A percentile compares a stretch with the other conserved stretches of the same genome.
Evolutionary conservation across 37 sponge, comb jelly and placozoan genomes (phyloP).

Genomic region (Spongilla lacustris): DNA sequence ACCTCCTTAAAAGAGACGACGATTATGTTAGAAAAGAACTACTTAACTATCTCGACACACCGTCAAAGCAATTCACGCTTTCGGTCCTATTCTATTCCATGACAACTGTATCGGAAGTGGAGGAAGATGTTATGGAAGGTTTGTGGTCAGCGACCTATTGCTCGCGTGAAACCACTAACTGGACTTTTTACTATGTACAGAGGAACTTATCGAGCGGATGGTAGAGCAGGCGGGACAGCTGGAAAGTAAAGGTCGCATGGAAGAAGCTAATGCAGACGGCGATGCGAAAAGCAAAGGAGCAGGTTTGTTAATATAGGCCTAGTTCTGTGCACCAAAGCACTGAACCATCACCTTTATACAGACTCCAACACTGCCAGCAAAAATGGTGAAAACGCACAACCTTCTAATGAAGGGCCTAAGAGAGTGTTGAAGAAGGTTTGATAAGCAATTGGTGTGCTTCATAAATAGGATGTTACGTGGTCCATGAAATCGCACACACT

Average conservation of each 20-base stretch:
- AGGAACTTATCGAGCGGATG: constrained; percentile 68
- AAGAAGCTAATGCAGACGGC: background rate
- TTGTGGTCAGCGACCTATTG: background rate
- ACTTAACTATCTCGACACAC: constrained; percentile 49
- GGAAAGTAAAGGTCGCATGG: constrained; percentile 40
- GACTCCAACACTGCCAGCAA: background rate
- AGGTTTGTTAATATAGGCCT: background rate
- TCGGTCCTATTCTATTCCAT: constrained; percentile 71
- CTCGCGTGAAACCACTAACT: background rate
- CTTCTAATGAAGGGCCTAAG: background rate
- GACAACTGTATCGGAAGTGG: constrained; percentile 46
- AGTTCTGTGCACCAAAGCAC: background rate
- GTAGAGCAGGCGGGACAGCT: constrained; percentile 80
- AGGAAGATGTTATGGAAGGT: constrained; percentile 57
- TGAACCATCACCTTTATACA: too few relatives aligned
- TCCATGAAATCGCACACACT: constrained; percentile 4
- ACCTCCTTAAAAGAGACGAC: constrained; percentile 74
- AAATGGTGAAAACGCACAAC: background rate
- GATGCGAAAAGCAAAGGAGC: background rate
- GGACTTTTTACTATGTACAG: constrained; percentile 38
- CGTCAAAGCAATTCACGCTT: constrained; percentile 25
- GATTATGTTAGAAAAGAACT: constrained; percentile 47
- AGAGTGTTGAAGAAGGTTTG: background rate
- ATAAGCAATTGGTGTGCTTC: background rate
- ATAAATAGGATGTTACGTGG: background rate